phyloP scores from a whole-genome alignment of 2,113 vertebrate species.

The Lampris megalopsis region DNA sequence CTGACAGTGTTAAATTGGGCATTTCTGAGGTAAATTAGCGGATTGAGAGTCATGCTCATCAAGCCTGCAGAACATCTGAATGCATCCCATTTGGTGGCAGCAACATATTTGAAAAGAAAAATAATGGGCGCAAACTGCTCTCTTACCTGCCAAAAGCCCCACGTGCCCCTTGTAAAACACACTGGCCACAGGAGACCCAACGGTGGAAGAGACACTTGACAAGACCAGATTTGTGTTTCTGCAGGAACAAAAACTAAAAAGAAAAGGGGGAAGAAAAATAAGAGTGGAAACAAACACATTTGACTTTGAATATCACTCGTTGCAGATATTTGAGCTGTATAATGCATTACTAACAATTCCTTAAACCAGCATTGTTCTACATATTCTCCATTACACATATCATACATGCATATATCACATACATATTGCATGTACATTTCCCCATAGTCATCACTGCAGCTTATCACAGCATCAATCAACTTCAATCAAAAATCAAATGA shows the following conservation, averaged over 20 bases:
- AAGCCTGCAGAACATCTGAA: no score
- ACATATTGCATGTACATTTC: no score
- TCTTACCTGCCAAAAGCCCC: no score
- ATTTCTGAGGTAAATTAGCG: no score
- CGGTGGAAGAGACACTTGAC: neutral
- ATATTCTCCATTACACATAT: neutral
- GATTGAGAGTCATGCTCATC: no score
- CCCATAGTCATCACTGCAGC: neutral
- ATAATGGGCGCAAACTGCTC: no score
- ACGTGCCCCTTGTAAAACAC: neutral
- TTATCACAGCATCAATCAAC: neutral
- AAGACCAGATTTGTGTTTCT: slow-evolving; percentile 33
- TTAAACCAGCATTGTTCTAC: neutral
- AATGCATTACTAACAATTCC: no score
- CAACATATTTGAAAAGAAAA: no score
- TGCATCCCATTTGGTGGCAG: no score
- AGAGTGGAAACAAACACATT: neutral
- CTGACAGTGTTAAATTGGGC: no score
- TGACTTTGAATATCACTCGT: slow-evolving; percentile 10
- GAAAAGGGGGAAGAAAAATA: slow-evolving; percentile 49
- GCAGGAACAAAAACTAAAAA: slow-evolving; percentile 18
- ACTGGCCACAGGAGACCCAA: neutral
- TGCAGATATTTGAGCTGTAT: slow-evolving; percentile 5
- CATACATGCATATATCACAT: no score
- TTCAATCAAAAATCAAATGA: neutral